These are phyloP conservation scores for Astreopora myriophthalma DNA, from an alignment of 64 coral and sea anemone genomes.

Conservation along the genomic window DNA sequence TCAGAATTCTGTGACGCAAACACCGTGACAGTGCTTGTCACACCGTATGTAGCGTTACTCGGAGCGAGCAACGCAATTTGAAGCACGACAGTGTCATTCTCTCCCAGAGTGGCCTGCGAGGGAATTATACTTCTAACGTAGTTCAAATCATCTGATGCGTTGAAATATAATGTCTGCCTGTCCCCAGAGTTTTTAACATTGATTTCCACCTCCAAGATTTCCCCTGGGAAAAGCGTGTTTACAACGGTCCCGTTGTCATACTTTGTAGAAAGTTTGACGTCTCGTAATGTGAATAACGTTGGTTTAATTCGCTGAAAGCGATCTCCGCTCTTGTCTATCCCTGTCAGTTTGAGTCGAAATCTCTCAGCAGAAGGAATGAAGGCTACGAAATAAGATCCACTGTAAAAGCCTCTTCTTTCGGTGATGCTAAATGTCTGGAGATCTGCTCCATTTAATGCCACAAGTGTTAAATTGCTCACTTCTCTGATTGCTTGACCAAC, in stretches of 20 bases:
- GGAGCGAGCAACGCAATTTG: background rate
- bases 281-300: conserved; percentile 45
- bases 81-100: background rate
- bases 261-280: conserved; percentile 38
- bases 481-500: background rate
- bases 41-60: conserved; percentile 31
- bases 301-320: conserved; percentile 53
- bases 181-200: conserved; percentile 50
- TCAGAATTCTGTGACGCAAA: conserved; percentile 40
- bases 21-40: conserved; percentile 57
- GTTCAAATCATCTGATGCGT: conserved; percentile 45
- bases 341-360: conserved; percentile 58
- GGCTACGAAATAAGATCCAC: conserved; percentile 14
- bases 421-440: conserved; percentile 56
- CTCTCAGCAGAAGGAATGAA: conserved; percentile 36
- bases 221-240: conserved; percentile 30
- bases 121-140: conserved; percentile 21
- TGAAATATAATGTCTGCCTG: conserved; percentile 31
- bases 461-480: conserved; percentile 46
- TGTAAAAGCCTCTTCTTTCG: conserved; percentile 49
- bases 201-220: conserved; percentile 25
- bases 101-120: background rate
- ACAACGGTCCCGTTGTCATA: background rate
- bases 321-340: conserved; percentile 29
- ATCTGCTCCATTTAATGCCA: background rate